Conservation (phyloP, 1,140 invertebrate genomes). For the Zelostemma sp. region DNA sequence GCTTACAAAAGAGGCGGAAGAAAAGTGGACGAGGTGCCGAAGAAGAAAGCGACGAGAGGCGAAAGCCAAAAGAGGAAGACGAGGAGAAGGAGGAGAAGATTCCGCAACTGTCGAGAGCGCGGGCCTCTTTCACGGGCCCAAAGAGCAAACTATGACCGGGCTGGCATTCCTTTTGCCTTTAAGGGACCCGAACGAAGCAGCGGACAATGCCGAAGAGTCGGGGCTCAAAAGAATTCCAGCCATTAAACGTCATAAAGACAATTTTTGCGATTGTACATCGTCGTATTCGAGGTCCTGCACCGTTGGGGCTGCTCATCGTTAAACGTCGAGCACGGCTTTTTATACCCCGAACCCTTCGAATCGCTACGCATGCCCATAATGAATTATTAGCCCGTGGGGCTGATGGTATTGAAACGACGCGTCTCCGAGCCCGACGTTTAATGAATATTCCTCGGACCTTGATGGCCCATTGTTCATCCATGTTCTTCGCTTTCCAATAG, state of each 20-base stretch:
- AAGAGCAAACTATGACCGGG: conserved; percentile 65
- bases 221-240: conserved; percentile 63
- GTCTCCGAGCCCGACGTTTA: conserved; percentile 16
- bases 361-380: conserved; percentile 55
- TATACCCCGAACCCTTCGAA: conserved; percentile 52
- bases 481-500: neutral
- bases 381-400: conserved; percentile 53
- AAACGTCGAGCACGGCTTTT: conserved; percentile 53
- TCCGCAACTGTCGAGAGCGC: conserved; percentile 57
- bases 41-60: conserved; percentile 51
- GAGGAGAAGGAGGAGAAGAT: conserved; percentile 52
- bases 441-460: conserved; percentile 39
- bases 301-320: conserved; percentile 49
- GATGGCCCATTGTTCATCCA: conserved; percentile 31
- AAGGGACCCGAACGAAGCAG: conserved; percentile 54
- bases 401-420: conserved; percentile 31
- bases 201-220: conserved; percentile 47
- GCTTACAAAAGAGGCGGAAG: neutral
- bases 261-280: conserved; percentile 64
- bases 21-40: conserved; percentile 45
- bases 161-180: conserved; percentile 64
- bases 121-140: conserved; percentile 55
- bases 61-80: conserved; percentile 35
- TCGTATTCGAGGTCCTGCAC: conserved; percentile 29
- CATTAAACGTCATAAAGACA: conserved; percentile 66